Percentiles rank a stretch among this genome's conserved stretches.
Evolutionary conservation across 2,888 invertebrate species (phyloP).

Genomic region (Aphidoletes aphidimyza): DNA sequence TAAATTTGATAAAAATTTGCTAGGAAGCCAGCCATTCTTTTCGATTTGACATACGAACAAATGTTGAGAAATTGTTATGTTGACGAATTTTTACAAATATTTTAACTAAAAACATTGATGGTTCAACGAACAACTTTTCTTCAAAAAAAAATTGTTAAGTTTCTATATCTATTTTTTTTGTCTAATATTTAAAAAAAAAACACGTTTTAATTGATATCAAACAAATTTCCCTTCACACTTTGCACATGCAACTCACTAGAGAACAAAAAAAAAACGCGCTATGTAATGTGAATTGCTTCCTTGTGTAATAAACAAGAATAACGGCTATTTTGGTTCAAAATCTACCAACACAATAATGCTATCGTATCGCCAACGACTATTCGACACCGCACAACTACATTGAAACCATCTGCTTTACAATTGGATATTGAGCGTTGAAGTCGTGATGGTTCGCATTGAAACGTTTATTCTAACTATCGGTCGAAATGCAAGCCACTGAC

Average conservation of each 20-base stretch:
- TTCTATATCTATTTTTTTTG: too few species aligned
- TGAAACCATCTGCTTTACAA: not conserved
- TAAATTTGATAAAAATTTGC: not conserved
- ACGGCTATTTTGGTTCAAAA: conserved; percentile 53
- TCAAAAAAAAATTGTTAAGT: not conserved
- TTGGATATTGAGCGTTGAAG: not conserved
- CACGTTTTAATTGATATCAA: not conserved
- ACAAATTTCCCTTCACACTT: conserved; percentile 2
- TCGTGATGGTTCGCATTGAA: not conserved
- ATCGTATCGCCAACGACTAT: not conserved
- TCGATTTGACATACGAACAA: too few species aligned
- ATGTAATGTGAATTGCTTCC: conserved; percentile 13
- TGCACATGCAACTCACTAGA: not conserved
- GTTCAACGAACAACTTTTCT: not conserved
- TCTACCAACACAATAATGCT: not conserved
- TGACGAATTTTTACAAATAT: too few species aligned
- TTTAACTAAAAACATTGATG: not conserved
- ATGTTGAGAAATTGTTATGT: too few species aligned
- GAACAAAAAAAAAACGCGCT: not conserved
- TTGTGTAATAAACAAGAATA: conserved; percentile 50
- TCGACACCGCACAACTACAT: not conserved
- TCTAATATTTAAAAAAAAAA: too few species aligned
- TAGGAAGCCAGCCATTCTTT: too few species aligned
- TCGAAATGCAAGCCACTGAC: not conserved
- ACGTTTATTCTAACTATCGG: not conserved